Base-by-base conservation (phyloP, 2,797 vertebrate species). In the Falco novaeseelandiae region DNA sequence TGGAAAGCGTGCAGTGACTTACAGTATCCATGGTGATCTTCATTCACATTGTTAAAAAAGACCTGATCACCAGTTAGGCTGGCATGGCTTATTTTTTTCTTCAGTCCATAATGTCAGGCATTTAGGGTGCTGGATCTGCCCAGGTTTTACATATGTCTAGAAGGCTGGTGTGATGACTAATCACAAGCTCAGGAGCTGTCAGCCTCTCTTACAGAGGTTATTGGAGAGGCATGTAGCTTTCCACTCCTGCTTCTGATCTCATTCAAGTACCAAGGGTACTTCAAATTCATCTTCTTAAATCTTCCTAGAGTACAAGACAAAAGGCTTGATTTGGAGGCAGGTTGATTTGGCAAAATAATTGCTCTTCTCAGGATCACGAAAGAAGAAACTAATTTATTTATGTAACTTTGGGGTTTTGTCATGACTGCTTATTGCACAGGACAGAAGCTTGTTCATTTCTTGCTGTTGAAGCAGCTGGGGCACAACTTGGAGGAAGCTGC, bases 331-430 rank as follows among this genome's bases (percentile, higher is more conserved):
- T 85, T 86, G 66, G 62, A 92, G 79, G 58, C 79, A 93, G 69
- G 76, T 92, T 90, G 88, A 78, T 95, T 78, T 93, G 84, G 69
- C 48, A 86, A 70, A 81, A 67, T 81, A 94, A 94, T 91, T 95
- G 73, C 70, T 74, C 11, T 48, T 87, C 54, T 91, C 8, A 18
- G 51, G 63, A 87, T 86, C 30, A 34, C 21, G 69, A 93, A 58
- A 94, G 67, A 25, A 94, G 51, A 90, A 80, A 93, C 29, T n/a
- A 74, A 76, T 90, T 90, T 94, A 73, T 83, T 57, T 34, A n/a
- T 67, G 55, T 72, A 91, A 82, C 71, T 92, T 70, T 74, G 11
- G 63, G 66, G 26, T 59, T 94, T 91, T 89, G 58, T 93, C 30
- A 17, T 76, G 69, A 63, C 74, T 91, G 17, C 29, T 77, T 8